Base-by-base conservation (phyloP, 2,888 invertebrate genomes). In the Drosophila acutilabella region DNA sequence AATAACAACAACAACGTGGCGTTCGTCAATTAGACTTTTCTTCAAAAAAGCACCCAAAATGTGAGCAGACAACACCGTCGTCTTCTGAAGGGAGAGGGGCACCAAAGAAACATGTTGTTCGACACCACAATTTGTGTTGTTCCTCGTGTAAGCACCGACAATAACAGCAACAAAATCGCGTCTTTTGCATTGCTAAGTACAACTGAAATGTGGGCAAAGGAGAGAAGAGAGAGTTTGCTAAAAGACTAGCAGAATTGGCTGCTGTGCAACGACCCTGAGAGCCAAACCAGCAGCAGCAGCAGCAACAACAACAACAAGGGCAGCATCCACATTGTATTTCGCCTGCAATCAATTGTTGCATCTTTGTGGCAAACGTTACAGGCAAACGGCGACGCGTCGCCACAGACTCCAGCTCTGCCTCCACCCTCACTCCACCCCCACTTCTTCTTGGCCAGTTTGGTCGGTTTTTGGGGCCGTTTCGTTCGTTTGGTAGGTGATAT, bases 71-170 rank as follows among this genome's bases (percentile, higher is more conserved):
- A 23, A 42, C 51, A 14, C 52, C 14, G 41, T 52, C 30, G 40
- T 57, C 45, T 33, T 54, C 36, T 50, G 60, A 20, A 33, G 60
- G 41, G 6, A 36, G 33, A 44, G 42, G 33, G 26, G 5, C 40
- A 38, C 51, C 42, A 69, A 64, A 72, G 51, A 42, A 90, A 90
- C 90, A 90, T 85, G 90, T 78, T 90, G 90, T 90, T 90, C 88
- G 81, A 90, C 90, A 90, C 90, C 86, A 81, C 81, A 90, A 90
- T 89, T 90, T 89, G 89, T 90, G 88, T 86, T 82, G 81, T 78
- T 81, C 74, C 71, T 77, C 84, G 74, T 71, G 79, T 77, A 82
- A 71, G 65, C 75, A 71, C 57, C 59, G 57, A 67, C 61, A 58
- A 42, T 57, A 53, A 44, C 51, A 42, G 50, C 70, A 33, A 53